These are phyloP conservation scores for Drepana falcataria DNA, from an alignment of 2,888 invertebrate genomes.

Conservation along the genomic window DNA sequence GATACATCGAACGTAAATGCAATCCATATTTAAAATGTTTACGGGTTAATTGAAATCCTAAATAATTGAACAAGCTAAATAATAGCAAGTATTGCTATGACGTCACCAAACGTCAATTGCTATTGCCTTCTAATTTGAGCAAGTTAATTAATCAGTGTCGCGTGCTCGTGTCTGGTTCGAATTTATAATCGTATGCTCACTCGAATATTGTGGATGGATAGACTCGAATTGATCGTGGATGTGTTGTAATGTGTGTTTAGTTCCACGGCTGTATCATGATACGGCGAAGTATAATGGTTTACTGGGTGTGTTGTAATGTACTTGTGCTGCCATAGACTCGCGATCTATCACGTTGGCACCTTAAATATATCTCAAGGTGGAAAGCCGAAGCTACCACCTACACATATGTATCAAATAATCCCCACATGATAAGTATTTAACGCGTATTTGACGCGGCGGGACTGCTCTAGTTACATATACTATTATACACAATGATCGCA, in stretches of 20 bases:
- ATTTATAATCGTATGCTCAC: constrained; percentile 46
- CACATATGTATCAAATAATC: no score
- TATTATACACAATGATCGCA: no score
- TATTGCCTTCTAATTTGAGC: background rate
- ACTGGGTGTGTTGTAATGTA: background rate
- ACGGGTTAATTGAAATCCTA: background rate
- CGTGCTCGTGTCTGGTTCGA: constrained; percentile 29
- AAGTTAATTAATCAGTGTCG: background rate
- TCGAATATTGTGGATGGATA: constrained; percentile 25
- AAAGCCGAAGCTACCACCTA: no score
- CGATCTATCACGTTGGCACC: no score
- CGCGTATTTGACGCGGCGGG: no score
- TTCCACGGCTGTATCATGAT: background rate
- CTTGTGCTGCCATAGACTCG: no score
- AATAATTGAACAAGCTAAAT: no score
- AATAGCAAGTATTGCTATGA: no score
- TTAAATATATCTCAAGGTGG: no score
- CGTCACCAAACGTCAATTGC: background rate
- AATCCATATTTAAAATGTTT: background rate
- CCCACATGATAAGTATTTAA: no score
- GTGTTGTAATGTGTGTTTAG: background rate
- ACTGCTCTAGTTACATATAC: no score
- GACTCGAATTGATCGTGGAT: constrained; percentile 7
- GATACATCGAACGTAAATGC: background rate
- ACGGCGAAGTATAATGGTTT: background rate